phyloP scores from a whole-genome alignment of 2,113 vertebrate genomes.

The Miniopterus natalensis region DNA sequence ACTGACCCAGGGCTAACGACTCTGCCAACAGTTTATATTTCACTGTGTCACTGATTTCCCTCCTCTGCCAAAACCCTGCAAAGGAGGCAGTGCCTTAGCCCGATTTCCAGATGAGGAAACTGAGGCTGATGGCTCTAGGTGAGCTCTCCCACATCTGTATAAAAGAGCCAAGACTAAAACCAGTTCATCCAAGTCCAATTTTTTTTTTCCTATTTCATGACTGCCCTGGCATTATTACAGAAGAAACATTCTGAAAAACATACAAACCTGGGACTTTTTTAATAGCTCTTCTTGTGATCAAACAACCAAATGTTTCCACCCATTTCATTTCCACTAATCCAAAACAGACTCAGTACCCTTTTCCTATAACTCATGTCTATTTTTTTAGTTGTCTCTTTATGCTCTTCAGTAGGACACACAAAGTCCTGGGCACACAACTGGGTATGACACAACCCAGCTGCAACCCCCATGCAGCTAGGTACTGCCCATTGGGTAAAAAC shows the following conservation, averaged over 20 bases:
- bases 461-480: slow-evolving; percentile 1
- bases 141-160: background rate
- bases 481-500: background rate
- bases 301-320: slow-evolving; percentile 78
- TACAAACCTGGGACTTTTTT: slow-evolving; percentile 73
- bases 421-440: slow-evolving; percentile 59
- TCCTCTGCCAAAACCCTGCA: background rate
- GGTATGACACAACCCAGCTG: slow-evolving; percentile 61
- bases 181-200: background rate
- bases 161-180: background rate
- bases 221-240: slow-evolving; percentile 52
- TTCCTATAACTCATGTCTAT: slow-evolving; percentile 63
- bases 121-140: background rate
- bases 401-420: slow-evolving; percentile 65
- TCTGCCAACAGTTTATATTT: background rate
- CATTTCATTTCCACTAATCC: slow-evolving; percentile 70
- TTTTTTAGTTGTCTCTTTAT: slow-evolving; percentile 75
- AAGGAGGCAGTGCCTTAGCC: background rate
- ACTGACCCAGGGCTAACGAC: background rate
- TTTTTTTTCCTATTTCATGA: slow-evolving; percentile 11
- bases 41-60: background rate
- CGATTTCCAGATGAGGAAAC: background rate
- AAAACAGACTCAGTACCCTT: slow-evolving; percentile 75
- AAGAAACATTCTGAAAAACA: slow-evolving; percentile 67
- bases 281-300: slow-evolving; percentile 75